Evolutionary conservation across 2,113 vertebrate species (phyloP).

Genomic region (Scalopus aquaticus): DNA sequence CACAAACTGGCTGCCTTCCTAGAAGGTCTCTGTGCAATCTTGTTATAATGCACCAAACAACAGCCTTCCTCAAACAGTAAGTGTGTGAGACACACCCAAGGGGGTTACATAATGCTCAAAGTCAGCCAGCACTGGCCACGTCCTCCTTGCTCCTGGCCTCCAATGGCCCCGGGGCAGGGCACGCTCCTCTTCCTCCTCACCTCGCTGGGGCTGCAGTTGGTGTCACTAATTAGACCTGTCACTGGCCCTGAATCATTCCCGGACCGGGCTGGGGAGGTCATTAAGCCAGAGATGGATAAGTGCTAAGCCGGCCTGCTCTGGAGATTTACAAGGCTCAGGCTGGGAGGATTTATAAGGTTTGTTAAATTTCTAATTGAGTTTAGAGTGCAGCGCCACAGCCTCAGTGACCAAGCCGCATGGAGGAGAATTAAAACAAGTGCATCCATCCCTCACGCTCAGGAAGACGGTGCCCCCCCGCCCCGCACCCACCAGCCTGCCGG

Average conservation of each 20-base stretch:
- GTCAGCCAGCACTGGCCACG: not conserved
- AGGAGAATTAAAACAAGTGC: slow-evolving; percentile 67
- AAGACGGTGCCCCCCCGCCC: not conserved
- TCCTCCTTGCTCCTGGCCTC: not conserved
- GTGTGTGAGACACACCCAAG: not conserved
- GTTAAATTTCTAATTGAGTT: slow-evolving; percentile 84
- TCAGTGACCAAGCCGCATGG: slow-evolving; percentile 61
- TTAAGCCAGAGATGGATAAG: slow-evolving; percentile 78
- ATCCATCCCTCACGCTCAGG: slow-evolving; percentile 19
- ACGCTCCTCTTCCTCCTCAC: not conserved
- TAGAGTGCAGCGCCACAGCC: slow-evolving; percentile 65
- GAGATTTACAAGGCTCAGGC: slow-evolving; percentile 77
- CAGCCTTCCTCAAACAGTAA: not conserved
- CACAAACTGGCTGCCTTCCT: not conserved
- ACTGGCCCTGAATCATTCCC: slow-evolving; percentile 66
- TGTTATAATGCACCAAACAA: no score
- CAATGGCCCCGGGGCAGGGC: not conserved
- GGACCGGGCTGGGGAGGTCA: slow-evolving; percentile 64
- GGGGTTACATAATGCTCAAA: not conserved
- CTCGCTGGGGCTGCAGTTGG: not conserved
- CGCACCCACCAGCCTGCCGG: not conserved
- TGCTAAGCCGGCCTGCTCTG: slow-evolving; percentile 67
- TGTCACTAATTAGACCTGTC: slow-evolving; percentile 78
- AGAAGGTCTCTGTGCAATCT: not conserved
- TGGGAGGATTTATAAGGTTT: slow-evolving; percentile 81